phyloP scores from a whole-genome alignment of 2,113 vertebrate species.

The Desmodus rotundus region DNA sequence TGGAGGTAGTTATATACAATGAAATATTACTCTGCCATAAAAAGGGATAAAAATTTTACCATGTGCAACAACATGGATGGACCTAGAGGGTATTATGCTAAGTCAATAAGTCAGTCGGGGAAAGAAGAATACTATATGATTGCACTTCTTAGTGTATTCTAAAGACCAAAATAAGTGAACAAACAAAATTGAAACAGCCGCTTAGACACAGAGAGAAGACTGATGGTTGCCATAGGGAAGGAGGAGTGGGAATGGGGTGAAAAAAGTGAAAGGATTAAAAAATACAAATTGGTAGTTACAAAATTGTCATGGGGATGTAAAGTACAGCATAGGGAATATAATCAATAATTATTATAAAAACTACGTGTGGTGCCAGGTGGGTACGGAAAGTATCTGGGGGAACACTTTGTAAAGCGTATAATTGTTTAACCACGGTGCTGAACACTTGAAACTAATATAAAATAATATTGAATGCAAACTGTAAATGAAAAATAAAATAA shows the following conservation, averaged over 20 bases:
- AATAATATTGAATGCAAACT: neutral
- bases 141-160: neutral
- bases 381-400: neutral
- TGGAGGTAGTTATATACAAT: neutral
- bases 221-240: neutral
- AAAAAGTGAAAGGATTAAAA: neutral
- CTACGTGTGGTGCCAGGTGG: neutral
- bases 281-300: neutral
- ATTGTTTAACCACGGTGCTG: neutral
- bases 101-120: neutral
- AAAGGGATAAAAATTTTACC: neutral
- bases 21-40: neutral
- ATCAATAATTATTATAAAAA: neutral
- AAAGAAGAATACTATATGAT: neutral
- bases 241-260: neutral
- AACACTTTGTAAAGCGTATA: neutral
- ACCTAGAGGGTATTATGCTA: too few species aligned
- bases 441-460: neutral
- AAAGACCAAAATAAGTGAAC: neutral
- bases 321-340: neutral
- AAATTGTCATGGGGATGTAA: neutral
- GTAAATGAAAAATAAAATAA: neutral
- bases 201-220: neutral
- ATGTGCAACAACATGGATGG: too few species aligned
- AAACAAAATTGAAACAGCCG: neutral